phyloP scores from a whole-genome alignment of 2,113 vertebrate species.

The Leptobrachium ailaonicum region DNA sequence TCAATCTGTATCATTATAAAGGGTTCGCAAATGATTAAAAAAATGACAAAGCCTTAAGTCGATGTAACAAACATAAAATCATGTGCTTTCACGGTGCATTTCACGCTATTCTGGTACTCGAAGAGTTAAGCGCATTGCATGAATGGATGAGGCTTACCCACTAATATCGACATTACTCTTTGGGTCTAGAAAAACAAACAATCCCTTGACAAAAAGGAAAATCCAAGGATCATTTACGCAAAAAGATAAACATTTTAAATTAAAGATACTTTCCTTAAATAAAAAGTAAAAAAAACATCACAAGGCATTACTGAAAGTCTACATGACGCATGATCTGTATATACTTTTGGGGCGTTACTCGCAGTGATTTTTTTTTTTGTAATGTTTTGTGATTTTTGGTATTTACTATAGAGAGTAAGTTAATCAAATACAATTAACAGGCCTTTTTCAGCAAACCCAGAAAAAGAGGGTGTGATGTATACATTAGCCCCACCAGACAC shows the following conservation, averaged over 20 bases:
- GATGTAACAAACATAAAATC: background rate
- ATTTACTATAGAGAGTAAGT: too few relatives aligned
- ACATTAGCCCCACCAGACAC: conserved; percentile 10
- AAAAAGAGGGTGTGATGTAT: conserved; percentile 3
- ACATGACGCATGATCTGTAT: too few relatives aligned
- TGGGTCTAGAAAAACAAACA: background rate
- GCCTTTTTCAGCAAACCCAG: conserved; percentile 6
- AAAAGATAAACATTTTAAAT: too few relatives aligned
- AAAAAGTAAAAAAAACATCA: too few relatives aligned
- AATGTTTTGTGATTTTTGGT: too few relatives aligned
- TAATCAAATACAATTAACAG: conserved; percentile 2
- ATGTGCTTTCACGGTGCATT: background rate
- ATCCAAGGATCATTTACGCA: too few relatives aligned
- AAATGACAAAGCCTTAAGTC: background rate
- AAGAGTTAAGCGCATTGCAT: background rate
- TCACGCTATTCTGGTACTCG: background rate
- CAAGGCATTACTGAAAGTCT: too few relatives aligned
- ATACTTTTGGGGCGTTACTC: too few relatives aligned
- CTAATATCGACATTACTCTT: background rate
- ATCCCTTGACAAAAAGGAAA: background rate
- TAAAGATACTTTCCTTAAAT: too few relatives aligned
- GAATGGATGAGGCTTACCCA: background rate
- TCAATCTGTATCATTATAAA: too few relatives aligned
- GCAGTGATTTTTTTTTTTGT: too few relatives aligned
- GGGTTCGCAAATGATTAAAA: too few relatives aligned